Evolutionary conservation across 2,797 vertebrate species (phyloP), one percentile per base, ranked within the genome.

Genomic region (Eutrigla gurnardus): DNA sequence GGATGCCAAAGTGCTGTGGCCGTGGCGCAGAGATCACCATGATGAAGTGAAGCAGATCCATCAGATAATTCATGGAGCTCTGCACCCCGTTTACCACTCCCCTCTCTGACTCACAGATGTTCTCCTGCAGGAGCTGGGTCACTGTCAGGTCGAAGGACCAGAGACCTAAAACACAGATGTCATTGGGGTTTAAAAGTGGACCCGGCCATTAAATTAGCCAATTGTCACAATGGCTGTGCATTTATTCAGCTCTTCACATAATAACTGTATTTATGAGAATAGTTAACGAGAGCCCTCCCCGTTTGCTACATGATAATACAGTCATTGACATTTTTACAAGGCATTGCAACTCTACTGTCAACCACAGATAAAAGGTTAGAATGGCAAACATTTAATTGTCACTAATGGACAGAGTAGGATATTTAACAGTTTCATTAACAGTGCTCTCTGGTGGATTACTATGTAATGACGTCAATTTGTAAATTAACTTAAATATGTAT

Each of bases 21-120:
- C 94, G 89, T 1, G 92, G 91, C 59, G 92, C 93, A 2, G 94
- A 91, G 83, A 95, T 94, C 82, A 96, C 91, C 76, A 93, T 94
- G 61, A 94, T 86, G 78, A 95, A 96, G 90, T 93, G 94, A 63
- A 94, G 92, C 60, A 96, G 89, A 77, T 95, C 95, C 94, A 94
- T 95, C 81, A 96, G 90, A 81, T 95, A 95, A 78, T 96, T 95
- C 94, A 96, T 94, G 10, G 96, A 96, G 88, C 95, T 95, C 86
- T 96, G 95, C 61, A 96, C 91, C 2, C 94, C 90, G 0, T 95
- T 96, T 7, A 96, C 93, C 45, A 95, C 88, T 1, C 95, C 95
- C 45, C 89, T 60, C 81, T 96, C 94, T 0, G 91, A 95, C 91
- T 96, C 95, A 45, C 93, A 91, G 88, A 95, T 95, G 87, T 88